phyloP scores from a whole-genome alignment of 2,113 vertebrate genomes.

The Percina caprodes region DNA sequence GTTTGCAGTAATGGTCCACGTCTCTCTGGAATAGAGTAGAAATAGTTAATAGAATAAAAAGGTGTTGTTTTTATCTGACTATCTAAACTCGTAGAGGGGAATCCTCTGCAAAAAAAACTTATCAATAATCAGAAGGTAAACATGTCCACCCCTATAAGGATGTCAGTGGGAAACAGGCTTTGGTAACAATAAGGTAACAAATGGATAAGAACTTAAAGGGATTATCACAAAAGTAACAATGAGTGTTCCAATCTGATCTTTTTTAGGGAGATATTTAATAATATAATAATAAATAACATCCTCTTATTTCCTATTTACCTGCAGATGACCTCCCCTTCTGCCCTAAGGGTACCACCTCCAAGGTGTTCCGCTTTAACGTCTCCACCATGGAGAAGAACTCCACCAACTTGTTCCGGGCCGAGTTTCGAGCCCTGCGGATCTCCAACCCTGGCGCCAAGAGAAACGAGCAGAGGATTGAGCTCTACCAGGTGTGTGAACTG shows the following conservation, averaged over 20 bases:
- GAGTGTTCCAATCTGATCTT: conserved; percentile 10
- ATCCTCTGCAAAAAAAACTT: conserved; percentile 40
- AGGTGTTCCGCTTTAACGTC: conserved; percentile 96
- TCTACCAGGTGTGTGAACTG: conserved; percentile 91
- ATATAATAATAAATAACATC: too few species aligned
- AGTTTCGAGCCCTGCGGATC: conserved; percentile 93
- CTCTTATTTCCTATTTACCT: conserved; percentile 60
- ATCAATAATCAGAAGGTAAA: conserved; percentile 63
- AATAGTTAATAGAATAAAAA: conserved; percentile 29
- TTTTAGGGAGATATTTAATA: conserved; percentile 27
- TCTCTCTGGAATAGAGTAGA: conserved; percentile 50
- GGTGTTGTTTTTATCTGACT: conserved; percentile 47
- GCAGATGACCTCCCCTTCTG: conserved; percentile 92
- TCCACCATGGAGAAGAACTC: conserved; percentile 96
- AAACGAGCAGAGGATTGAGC: conserved; percentile 95
- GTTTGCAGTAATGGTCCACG: conserved; percentile 56
- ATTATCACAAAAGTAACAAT: conserved; percentile 39
- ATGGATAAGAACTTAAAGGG: conserved; percentile 36
- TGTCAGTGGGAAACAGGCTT: conserved; percentile 47
- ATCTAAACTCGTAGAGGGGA: conserved; percentile 26
- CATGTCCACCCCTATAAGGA: conserved; percentile 43
- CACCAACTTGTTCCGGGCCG: conserved; percentile 95
- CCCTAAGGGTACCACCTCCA: conserved; percentile 93
- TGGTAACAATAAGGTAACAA: conserved; percentile 58
- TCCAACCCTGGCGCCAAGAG: conserved; percentile 91